Evolutionary conservation across 2,797 vertebrate species (phyloP), one percentile per base, ranked within the genome.

Genomic region (Kryptopterus vitreolus): DNA sequence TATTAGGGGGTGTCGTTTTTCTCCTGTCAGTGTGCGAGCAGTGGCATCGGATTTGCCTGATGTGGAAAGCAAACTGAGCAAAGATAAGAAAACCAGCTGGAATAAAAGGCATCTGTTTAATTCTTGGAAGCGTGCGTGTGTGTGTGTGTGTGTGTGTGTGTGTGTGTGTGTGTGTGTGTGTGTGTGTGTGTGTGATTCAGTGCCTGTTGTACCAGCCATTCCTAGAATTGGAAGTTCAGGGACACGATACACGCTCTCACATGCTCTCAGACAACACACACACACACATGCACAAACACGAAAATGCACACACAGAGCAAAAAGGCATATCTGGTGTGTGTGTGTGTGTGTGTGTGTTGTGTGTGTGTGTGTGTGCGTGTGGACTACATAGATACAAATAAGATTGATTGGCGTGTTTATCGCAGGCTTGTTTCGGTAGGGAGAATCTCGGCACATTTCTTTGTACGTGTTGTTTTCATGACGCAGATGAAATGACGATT

Each of bases 61-160:
- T 88, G 78, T 73, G 63, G 58, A 86, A 87, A 83, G 83, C 81
- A 84, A 88, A 87, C 78, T 81, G 6, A 22, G 57, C 68, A 78
- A n/a, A 62, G 85, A 89, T 91, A 88, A 89, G 86, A 70, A 65
- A 12, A 77, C 80, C 33, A 58, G 80, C 66, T n/a, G 73, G 84
- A 89, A 91, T 86, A 82, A 87, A 89, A 86, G 77, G 81, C 84
- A 82, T 81, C 68, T 74, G 73, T 89, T 83, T 87, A 77, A 76
- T 86, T 82, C 87, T 82, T 79, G 77, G 79, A 86, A 80, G 78
- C 22, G 58, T 79, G 81, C 78, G 83, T 77, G 77, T 73, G 70
- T 13, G 75, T 65, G 50, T 81, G 75, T 77, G 70, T n/a, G 76
- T 66, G 52, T 71, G 78, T 18, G 59, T 3, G 61, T 20, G 68